Percentiles rank a stretch among this genome's conserved stretches.
phyloP scores from a whole-genome alignment of 2,888 invertebrate species.

The Amblyteles armatorius region DNA sequence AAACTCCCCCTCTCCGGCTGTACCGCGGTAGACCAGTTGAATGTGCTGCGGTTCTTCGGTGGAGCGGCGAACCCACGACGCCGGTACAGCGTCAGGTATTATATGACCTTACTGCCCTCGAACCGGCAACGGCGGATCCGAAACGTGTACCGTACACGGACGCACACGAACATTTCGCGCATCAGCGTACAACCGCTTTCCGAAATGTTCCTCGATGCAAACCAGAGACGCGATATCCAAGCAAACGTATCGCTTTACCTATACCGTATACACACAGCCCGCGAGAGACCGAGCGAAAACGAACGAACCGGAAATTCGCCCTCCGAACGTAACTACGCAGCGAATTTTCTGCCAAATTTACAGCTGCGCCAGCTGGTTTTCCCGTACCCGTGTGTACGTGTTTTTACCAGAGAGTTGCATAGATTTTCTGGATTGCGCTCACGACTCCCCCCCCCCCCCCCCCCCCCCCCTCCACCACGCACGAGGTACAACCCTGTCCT shows the following conservation, averaged over 20 bases:
- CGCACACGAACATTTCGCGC: not conserved
- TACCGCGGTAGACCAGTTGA: constrained; percentile 61
- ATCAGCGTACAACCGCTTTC: constrained; percentile 5
- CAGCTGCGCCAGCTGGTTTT: constrained; percentile 47
- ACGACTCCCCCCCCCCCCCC: not conserved
- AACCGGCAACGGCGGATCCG: not conserved
- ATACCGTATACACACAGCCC: constrained; percentile 12
- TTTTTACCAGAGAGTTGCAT: constrained; percentile 31
- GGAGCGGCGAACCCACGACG: constrained; percentile 54
- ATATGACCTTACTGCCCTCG: constrained; percentile 2
- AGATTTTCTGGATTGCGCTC: constrained; percentile 46
- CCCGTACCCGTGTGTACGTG: not conserved
- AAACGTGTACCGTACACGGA: not conserved
- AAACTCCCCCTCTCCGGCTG: not conserved
- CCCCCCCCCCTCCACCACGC: not conserved
- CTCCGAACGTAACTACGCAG: constrained; percentile 16
- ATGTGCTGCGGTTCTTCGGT: constrained; percentile 64
- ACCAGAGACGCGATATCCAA: constrained; percentile 27
- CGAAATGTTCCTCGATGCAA: constrained; percentile 25
- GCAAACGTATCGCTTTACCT: constrained; percentile 26
- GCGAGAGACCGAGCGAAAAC: constrained; percentile 2
- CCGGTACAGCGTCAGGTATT: constrained; percentile 48
- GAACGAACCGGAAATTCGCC: constrained; percentile 26
- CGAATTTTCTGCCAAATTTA: constrained; percentile 54
- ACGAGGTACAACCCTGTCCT: not conserved